Evolutionary conservation across 2,888 invertebrate genomes (phyloP).

Genomic region (Isoperla grammatica): DNA sequence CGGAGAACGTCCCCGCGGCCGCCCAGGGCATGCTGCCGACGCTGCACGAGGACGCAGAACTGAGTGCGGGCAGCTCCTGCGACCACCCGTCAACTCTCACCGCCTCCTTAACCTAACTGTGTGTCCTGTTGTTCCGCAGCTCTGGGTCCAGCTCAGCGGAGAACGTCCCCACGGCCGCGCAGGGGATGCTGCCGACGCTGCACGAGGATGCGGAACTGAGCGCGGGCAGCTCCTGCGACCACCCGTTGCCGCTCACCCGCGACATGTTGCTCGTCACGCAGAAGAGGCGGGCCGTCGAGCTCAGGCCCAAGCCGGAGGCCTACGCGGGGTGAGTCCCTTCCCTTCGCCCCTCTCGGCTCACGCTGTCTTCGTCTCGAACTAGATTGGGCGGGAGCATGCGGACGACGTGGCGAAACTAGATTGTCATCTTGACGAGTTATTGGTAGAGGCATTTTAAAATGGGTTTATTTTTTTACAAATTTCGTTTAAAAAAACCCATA

Average conservation of each 20-base stretch:
- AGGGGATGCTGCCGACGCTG: conserved; percentile 63
- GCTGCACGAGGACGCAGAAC: conserved; percentile 79
- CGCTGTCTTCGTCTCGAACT: too few species aligned
- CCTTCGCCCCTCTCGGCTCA: too few species aligned
- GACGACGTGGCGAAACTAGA: too few species aligned
- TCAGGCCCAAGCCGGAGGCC: conserved; percentile 61
- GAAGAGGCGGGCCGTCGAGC: conserved; percentile 55
- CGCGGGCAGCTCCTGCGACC: conserved; percentile 5
- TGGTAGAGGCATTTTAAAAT: too few species aligned
- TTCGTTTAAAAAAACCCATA: too few species aligned
- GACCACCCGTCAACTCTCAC: conserved; percentile 51
- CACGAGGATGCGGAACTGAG: conserved; percentile 78
- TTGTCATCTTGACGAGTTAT: too few species aligned
- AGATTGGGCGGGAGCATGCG: too few species aligned
- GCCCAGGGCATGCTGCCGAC: conserved; percentile 58
- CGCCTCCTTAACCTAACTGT: neutral
- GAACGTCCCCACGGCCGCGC: neutral
- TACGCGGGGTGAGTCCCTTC: conserved; percentile 58
- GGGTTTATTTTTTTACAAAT: too few species aligned
- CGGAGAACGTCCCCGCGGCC: conserved; percentile 32
- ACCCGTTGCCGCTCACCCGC: conserved; percentile 60
- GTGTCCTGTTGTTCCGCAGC: conserved; percentile 34
- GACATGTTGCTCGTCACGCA: conserved; percentile 76
- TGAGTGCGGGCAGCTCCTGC: conserved; percentile 40
- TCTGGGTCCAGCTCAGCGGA: conserved; percentile 40